Conservation (phyloP, 2,113 vertebrate genomes). For the Eretmochelys imbricata region DNA sequence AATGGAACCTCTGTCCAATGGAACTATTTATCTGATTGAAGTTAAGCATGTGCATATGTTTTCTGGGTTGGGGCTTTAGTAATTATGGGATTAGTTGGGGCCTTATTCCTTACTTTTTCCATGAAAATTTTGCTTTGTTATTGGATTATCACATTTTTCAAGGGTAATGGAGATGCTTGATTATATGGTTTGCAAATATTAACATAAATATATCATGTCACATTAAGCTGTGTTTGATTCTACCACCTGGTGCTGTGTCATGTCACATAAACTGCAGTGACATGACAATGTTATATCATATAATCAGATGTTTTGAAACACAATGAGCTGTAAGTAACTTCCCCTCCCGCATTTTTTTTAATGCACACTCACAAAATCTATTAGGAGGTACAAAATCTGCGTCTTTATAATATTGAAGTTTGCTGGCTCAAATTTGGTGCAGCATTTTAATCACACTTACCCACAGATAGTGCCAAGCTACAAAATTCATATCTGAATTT, state of each 20-base stretch:
- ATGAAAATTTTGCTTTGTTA: background rate
- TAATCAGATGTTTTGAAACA: background rate
- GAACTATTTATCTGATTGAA: background rate
- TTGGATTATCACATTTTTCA: background rate
- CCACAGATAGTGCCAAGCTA: background rate
- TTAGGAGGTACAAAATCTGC: background rate
- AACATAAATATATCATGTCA: background rate
- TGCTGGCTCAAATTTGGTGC: background rate
- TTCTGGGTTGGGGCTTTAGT: background rate
- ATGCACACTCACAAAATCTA: background rate
- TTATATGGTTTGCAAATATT: background rate
- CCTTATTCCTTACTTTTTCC: background rate
- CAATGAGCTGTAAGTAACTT: background rate
- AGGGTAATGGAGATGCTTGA: background rate
- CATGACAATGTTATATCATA: background rate
- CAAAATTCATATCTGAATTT: background rate
- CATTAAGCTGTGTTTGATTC: conserved; percentile 9
- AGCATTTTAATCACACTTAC: background rate
- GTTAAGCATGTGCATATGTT: background rate
- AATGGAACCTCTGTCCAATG: background rate
- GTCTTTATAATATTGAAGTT: background rate
- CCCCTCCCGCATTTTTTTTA: background rate
- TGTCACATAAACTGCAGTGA: background rate
- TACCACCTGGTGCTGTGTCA: background rate
- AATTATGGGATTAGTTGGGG: background rate